Evolutionary conservation across 92 coral and sea anemone species (phyloP).

Genomic region (Meandrina meandrites): DNA sequence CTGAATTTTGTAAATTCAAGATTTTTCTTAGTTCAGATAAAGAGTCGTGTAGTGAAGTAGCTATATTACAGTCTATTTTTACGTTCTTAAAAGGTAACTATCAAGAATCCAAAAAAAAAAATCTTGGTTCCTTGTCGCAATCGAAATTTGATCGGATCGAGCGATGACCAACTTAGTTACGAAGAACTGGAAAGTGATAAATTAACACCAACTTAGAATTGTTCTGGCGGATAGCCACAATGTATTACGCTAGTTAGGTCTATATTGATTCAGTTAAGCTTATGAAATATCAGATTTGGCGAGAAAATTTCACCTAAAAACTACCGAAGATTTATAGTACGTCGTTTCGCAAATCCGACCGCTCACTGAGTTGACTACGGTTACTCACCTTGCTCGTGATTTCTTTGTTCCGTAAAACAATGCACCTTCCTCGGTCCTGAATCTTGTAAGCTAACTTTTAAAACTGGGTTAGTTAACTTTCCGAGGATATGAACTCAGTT

Average conservation of each 20-base stretch:
- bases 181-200: neutral
- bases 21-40: neutral
- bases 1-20: neutral
- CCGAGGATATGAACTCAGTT: neutral
- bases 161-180: neutral
- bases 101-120: neutral
- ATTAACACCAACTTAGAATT: neutral
- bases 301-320: neutral
- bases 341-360: neutral
- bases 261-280: neutral
- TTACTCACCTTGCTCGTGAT: conserved; percentile 26
- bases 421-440: neutral
- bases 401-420: neutral
- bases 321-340: neutral
- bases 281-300: neutral
- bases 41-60: too few species aligned
- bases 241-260: neutral
- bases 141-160: conserved; percentile 32
- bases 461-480: neutral
- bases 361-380: neutral
- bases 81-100: neutral
- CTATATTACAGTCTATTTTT: neutral
- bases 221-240: neutral
- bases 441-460: neutral
- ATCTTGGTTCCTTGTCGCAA: neutral